These are phyloP conservation scores for Malacosoma neustria DNA, from an alignment of 2,888 invertebrate species.

Conservation along the genomic window DNA sequence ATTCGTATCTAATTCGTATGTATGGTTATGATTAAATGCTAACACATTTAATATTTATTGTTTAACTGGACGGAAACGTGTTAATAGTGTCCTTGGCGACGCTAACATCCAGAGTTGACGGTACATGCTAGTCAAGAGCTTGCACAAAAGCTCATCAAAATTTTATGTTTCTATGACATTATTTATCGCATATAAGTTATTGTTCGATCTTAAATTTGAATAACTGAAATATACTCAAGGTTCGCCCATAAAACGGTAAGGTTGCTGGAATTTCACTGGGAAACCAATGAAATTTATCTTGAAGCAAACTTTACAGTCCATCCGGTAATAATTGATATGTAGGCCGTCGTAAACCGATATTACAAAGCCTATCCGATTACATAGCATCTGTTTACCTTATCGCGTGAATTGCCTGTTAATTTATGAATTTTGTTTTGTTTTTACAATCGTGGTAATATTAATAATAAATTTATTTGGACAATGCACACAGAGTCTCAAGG, in stretches of 20 bases:
- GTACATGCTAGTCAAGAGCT: no score
- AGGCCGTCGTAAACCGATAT: background rate
- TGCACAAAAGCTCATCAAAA: no score
- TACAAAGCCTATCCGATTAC: background rate
- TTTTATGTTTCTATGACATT: no score
- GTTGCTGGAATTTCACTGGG: conserved; percentile 18
- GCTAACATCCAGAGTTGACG: no score
- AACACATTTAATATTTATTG: no score
- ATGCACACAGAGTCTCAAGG: no score
- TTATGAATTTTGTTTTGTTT: background rate
- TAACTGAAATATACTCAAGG: background rate
- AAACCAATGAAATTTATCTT: conserved; percentile 26
- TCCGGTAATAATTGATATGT: background rate
- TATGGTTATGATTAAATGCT: no score
- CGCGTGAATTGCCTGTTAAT: background rate
- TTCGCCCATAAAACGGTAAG: conserved; percentile 4
- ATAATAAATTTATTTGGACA: no score
- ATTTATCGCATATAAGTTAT: background rate
- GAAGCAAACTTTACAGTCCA: conserved; percentile 2
- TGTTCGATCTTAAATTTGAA: background rate
- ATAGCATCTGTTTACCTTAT: background rate
- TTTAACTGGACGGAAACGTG: no score
- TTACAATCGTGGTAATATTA: no score
- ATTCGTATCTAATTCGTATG: no score
- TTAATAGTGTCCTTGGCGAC: no score